A percentile compares a stretch with the other conserved stretches of the same genome.
Conservation (phyloP, 2,888 invertebrate genomes). For the Apeira syringaria region DNA sequence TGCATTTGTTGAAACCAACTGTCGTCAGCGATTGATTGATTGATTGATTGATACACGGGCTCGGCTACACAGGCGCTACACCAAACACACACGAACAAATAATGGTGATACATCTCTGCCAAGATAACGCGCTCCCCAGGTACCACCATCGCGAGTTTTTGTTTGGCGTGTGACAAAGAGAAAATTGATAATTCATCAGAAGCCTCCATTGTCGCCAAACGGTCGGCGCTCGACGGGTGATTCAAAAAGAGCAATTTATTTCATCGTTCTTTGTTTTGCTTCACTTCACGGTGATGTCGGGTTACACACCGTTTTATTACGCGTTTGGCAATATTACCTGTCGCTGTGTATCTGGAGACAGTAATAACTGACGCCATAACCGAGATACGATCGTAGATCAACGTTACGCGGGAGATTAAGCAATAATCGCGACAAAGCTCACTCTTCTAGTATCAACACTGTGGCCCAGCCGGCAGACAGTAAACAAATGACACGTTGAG, state of each 20-base stretch:
- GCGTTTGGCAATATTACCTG: conserved; percentile 33
- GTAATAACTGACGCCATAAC: conserved; percentile 31
- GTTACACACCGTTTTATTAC: conserved; percentile 32
- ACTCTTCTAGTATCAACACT: conserved; percentile 26
- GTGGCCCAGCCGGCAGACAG: conserved; percentile 21
- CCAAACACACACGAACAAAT: conserved; percentile 65
- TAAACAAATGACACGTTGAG: conserved; percentile 36
- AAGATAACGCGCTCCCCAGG: conserved; percentile 74
- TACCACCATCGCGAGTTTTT: conserved; percentile 69
- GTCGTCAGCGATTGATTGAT: conserved; percentile 68
- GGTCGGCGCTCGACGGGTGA: conserved; percentile 61
- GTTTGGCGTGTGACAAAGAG: conserved; percentile 74
- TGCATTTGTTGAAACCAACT: conserved; percentile 52
- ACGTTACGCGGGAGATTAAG: conserved; percentile 28
- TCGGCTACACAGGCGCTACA: conserved; percentile 43
- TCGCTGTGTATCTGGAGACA: conserved; percentile 30
- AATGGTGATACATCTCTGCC: conserved; percentile 76
- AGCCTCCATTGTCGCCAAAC: conserved; percentile 60
- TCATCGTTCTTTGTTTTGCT: conserved; percentile 58
- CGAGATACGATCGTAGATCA: conserved; percentile 23
- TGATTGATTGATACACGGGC: conserved; percentile 63
- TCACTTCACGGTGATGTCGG: conserved; percentile 31
- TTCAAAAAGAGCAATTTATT: conserved; percentile 62
- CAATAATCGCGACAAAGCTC: conserved; percentile 20
- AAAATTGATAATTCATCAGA: conserved; percentile 77